Evolutionary conservation across 2,888 invertebrate genomes (phyloP), one percentile per base, ranked within the genome.

Genomic region (Eristalis pertinax): DNA sequence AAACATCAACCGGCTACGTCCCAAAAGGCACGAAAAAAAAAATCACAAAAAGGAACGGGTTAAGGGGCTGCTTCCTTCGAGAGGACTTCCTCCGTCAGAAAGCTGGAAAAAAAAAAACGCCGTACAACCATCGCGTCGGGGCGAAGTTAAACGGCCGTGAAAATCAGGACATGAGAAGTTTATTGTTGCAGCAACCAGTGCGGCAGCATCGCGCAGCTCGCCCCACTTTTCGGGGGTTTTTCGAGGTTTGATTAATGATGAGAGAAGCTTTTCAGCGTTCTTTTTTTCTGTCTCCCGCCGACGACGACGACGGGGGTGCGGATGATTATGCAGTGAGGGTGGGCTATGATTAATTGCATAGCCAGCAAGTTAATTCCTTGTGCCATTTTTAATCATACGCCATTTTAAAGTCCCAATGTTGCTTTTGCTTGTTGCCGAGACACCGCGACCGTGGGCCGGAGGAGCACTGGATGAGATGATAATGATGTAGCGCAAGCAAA

Each of bases 331-430:
- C 26, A 82, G 69, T 56, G 65, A n/a, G n/a, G 78, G 64, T 81
- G 26, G n/a, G 35, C 10, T 38, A 84, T 87, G 87, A 87, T 87
- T 87, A 87, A 87, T 87, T 87, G 72, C 84, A 80, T 87, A 65
- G 75, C 76, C 60, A 87, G 87, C 65, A 87, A 87, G 87, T 87
- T 87, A 87, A 87, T 87, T 87, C 84, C 50, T 79, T 84, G 79
- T 87, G 87, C 87, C 87, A 87, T 87, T 87, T 87, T 87, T 87
- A 87, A 84, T 87, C 79, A 87, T 87, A 84, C 87, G 76, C 87
- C 87, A 76, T 79, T 87, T 87, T 84, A 87, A 84, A 84, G 87
- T 84, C 80, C 26, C 26, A 26, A 8, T 80, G 78, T 83, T 86
- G 77, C 72, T 77, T 50, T 8, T 50, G 50, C 76, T 77, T 76